Evolutionary conservation across 2,888 invertebrate genomes (phyloP), one percentile per base, ranked within the genome.

Genomic region (Holacanthella duospinosa): DNA sequence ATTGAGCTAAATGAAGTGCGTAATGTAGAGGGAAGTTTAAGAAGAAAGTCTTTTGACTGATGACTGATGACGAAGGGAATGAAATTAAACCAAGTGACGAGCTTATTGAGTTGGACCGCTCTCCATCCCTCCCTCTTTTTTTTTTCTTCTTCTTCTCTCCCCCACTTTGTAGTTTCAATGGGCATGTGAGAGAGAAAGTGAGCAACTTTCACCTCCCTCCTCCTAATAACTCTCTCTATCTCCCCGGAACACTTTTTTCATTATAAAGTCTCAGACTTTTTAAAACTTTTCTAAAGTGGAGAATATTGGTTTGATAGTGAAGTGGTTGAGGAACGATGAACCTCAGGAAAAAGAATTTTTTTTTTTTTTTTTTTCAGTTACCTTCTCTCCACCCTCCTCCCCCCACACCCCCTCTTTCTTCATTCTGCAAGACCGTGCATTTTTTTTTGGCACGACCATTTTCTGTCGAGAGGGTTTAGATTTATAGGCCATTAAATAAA

Each of bases 401-500:
- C n/a, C n/a, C n/a, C n/a, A n/a, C n/a, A n/a, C n/a, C n/a, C 12
- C 55, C 29, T 28, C 48, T 62, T 28, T 36, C 55, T 58, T 28
- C 55, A 57, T 64, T 67, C 65, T 70, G 68, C 67, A 64, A 57
- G 65, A 69, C 62, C 68, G 67, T 70, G 70, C 70, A 72, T 66
- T 71, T 71, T 71, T 70, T 60, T 43, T 68, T 63, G 66, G 67
- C 66, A 65, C 64, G 63, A 72, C 66, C 70, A 68, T 70, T 72
- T 70, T 71, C 71, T 72, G 72, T 72, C 72, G 71, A 70, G 71
- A 69, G 70, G 66, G 62, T 66, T 64, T 67, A 72, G 71, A 72
- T 72, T 72, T 72, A 72, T 72, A 71, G 72, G 69, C 72, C 72
- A 72, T 72, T 72, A 72, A 71, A 71, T 72, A 72, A 72, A 71